Evolutionary conservation across 2,888 invertebrate genomes (phyloP).

Genomic region (Sphaeridia pumilis): DNA sequence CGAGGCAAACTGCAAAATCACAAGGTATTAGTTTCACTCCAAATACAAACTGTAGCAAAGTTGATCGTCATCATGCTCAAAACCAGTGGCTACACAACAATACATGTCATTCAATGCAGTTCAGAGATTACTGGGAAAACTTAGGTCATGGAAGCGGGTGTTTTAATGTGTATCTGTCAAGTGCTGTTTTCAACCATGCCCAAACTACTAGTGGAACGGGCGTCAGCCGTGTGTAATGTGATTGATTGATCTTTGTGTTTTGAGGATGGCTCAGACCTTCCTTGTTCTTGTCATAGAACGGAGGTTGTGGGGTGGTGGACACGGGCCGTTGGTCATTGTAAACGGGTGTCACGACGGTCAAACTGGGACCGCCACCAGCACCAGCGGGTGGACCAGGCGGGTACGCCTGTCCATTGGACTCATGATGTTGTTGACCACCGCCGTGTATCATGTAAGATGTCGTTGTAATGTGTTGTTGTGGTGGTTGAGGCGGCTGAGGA

Average conservation of each 20-base stretch:
- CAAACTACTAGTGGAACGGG: too few species aligned
- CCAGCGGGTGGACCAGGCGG: not conserved
- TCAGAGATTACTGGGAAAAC: too few species aligned
- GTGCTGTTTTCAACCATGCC: too few species aligned
- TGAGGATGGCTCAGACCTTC: constrained; percentile 19
- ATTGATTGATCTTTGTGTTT: not conserved
- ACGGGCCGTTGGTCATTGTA: constrained; percentile 13
- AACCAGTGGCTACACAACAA: too few species aligned
- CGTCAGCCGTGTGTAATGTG: not conserved
- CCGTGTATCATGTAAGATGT: too few species aligned
- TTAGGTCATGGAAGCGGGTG: too few species aligned
- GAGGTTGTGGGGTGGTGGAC: constrained; percentile 13
- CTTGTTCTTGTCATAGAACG: constrained; percentile 23
- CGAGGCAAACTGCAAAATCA: constrained; percentile 22
- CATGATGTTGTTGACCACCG: too few species aligned
- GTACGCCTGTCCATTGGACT: not conserved
- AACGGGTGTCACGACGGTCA: too few species aligned
- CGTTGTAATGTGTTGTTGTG: not conserved
- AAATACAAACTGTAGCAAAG: not conserved
- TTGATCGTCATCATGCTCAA: too few species aligned
- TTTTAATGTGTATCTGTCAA: too few species aligned
- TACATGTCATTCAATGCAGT: not conserved
- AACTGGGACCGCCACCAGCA: too few species aligned
- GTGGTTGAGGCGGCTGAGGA: not conserved
- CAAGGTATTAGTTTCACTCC: too few species aligned